phyloP scores from a whole-genome alignment of 2,797 vertebrate species.

The Syngnathus rostellatus region DNA sequence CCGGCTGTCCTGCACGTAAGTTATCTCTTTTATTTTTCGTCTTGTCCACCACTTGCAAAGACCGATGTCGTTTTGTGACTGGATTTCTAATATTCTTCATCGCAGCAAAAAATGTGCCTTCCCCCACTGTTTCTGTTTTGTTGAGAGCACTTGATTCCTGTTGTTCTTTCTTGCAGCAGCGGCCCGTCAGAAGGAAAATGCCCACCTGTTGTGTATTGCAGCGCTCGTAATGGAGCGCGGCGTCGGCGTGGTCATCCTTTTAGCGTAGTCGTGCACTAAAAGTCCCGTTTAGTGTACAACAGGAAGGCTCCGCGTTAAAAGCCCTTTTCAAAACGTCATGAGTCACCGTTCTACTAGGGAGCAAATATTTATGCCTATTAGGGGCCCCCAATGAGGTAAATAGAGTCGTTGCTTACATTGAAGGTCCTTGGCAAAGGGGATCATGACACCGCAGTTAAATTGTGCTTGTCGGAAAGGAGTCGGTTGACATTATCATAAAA shows the following conservation, averaged over 20 bases:
- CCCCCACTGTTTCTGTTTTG: slow-evolving; percentile 4
- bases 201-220: slow-evolving; percentile 66
- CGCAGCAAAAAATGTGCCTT: not conserved
- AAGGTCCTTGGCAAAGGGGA: slow-evolving; percentile 47
- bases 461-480: slow-evolving; percentile 35
- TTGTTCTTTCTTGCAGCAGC: slow-evolving; percentile 37
- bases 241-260: slow-evolving; percentile 52
- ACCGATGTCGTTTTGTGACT: not conserved
- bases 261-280: slow-evolving; percentile 12
- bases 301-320: slow-evolving; percentile 59
- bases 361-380: slow-evolving; percentile 76
- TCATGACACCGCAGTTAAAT: slow-evolving; percentile 46
- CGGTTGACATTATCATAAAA: slow-evolving; percentile 40
- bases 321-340: slow-evolving; percentile 71
- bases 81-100: not conserved
- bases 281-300: slow-evolving; percentile 64
- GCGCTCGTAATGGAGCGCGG: slow-evolving; percentile 54
- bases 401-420: slow-evolving; percentile 71
- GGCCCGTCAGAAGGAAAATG: slow-evolving; percentile 20
- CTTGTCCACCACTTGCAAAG: not conserved
- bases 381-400: slow-evolving; percentile 73
- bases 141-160: slow-evolving; percentile 22
- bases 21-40: slow-evolving; percentile 19
- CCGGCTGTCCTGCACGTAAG: slow-evolving; percentile 93
- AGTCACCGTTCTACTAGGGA: slow-evolving; percentile 69